Conservation (phyloP, 2,113 vertebrate species). For the Hyaena hyaena region DNA sequence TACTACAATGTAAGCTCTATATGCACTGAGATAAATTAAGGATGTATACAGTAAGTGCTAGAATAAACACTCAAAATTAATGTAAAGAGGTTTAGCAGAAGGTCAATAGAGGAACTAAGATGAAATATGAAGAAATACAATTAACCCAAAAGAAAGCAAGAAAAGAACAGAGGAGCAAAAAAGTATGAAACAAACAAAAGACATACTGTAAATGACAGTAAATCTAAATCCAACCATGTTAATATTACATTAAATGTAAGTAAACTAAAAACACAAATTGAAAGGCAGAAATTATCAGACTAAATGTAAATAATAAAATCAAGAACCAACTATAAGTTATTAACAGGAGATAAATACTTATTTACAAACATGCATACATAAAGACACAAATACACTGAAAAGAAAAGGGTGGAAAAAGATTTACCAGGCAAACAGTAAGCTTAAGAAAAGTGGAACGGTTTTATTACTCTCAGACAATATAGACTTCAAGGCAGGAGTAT, state of each 20-base stretch:
- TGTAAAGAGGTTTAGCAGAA: neutral
- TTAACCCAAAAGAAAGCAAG: neutral
- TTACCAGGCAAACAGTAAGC: neutral
- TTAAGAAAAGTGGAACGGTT: neutral
- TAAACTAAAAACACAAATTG: neutral
- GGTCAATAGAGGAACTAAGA: neutral
- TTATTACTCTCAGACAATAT: neutral
- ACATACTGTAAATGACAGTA: neutral
- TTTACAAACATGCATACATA: neutral
- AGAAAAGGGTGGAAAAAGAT: neutral
- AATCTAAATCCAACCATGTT: neutral
- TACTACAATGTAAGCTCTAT: neutral
- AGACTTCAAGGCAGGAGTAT: neutral
- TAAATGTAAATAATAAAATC: neutral
- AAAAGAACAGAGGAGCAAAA: neutral
- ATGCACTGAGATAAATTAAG: slow-evolving; percentile 8
- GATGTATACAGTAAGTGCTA: neutral
- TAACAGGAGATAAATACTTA: neutral
- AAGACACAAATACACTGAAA: neutral
- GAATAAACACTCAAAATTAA: neutral
- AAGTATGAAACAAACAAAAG: neutral
- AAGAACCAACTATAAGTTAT: neutral
- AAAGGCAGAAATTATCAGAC: neutral
- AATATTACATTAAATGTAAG: slow-evolving; percentile 41
- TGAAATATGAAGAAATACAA: slow-evolving; percentile 12